Evolutionary conservation across 2,888 invertebrate genomes (phyloP).

Genomic region (Trachelus troglodyta): DNA sequence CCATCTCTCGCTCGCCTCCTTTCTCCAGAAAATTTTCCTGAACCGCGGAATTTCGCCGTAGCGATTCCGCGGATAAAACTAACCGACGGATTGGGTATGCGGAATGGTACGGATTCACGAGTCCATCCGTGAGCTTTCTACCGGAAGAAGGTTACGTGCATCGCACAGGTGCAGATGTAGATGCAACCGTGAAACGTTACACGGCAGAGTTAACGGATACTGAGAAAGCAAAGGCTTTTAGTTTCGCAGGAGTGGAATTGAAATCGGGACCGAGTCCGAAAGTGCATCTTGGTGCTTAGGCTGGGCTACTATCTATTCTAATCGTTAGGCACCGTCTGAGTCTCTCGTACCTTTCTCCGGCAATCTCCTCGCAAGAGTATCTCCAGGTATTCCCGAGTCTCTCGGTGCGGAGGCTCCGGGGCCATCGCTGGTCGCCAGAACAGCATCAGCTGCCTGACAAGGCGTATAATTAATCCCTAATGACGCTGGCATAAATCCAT

Average conservation of each 20-base stretch:
- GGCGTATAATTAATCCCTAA: conserved; percentile 63
- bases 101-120: background rate
- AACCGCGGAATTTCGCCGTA: conserved; percentile 11
- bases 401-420: conserved; percentile 16
- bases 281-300: background rate
- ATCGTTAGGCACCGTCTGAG: conserved; percentile 1
- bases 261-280: background rate
- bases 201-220: background rate
- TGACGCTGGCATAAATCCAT: conserved; percentile 61
- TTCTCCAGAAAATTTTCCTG: conserved; percentile 28
- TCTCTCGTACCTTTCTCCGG: conserved; percentile 8
- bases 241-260: background rate
- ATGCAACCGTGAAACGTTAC: background rate
- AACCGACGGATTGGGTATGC: background rate
- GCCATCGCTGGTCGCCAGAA: conserved; percentile 38
- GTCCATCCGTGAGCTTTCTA: background rate
- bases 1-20: conserved; percentile 16
- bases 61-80: background rate
- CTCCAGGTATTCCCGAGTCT: background rate
- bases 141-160: background rate
- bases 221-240: background rate
- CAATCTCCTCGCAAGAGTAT: background rate
- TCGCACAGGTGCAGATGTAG: background rate
- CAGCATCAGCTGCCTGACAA: conserved; percentile 60
- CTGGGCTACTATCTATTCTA: conserved; percentile 6